A percentile compares a stretch with the other conserved stretches of the same genome.
Conservation (phyloP, 1,140 invertebrate genomes). For the Steinernema feltiae region DNA sequence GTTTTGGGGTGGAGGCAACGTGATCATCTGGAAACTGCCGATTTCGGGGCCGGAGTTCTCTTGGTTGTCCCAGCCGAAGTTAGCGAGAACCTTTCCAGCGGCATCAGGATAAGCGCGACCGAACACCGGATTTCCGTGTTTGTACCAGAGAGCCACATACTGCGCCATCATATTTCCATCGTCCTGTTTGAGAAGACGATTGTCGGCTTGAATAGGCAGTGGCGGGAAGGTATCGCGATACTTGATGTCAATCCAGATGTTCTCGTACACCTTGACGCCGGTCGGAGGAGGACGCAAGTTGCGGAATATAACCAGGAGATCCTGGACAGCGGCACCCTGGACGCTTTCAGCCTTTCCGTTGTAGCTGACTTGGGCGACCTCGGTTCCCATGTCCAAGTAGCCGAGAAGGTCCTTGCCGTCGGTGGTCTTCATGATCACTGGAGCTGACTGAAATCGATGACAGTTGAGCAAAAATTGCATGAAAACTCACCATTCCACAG, state of each 20-base stretch:
- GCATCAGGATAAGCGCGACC: conserved; percentile 34
- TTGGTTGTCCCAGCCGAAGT: conserved; percentile 34
- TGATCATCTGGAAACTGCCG: too few species aligned
- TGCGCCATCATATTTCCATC: too few species aligned
- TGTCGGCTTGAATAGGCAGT: conserved; percentile 26
- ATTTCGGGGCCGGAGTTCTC: too few species aligned
- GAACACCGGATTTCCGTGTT: conserved; percentile 46
- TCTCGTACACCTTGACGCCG: conserved; percentile 36
- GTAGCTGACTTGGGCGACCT: conserved; percentile 20
- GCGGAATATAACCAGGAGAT: conserved; percentile 37
- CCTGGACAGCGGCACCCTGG: conserved; percentile 16
- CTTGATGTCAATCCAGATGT: conserved; percentile 40
- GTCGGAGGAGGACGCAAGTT: conserved; percentile 37
- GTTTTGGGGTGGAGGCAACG: too few species aligned
- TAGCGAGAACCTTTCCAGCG: conserved; percentile 37
- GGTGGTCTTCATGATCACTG: conserved; percentile 24
- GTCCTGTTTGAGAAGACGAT: conserved; percentile 31
- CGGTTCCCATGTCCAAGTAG: conserved; percentile 27
- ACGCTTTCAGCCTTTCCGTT: conserved; percentile 25
- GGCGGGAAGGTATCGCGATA: conserved; percentile 30
- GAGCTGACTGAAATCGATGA: too few species aligned
- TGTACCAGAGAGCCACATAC: conserved; percentile 49
- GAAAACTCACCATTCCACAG: conserved; percentile 22
- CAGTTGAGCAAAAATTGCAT: conserved; percentile 28
- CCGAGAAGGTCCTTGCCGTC: conserved; percentile 28